Base-by-base conservation (phyloP, 2,113 vertebrate genomes). In the Nesogale talazaci region DNA sequence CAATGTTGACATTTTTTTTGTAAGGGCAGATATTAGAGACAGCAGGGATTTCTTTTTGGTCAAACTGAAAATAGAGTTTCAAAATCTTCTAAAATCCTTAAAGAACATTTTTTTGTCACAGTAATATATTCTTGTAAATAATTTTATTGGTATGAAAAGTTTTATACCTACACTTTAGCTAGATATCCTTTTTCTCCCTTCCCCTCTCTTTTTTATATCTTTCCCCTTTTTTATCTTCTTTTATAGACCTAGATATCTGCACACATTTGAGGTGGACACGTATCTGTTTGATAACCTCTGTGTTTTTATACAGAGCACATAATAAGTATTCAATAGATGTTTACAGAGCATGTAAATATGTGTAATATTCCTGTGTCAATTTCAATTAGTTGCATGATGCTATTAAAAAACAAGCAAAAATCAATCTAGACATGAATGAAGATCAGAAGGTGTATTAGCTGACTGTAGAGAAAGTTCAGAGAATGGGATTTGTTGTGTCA, bases 11-110 rank as follows among this genome's bases (percentile, higher is more conserved):
- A 78, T 89, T 94, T 92, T 94, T 92, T 42, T 75, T 61, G 10
- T 76, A 88, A 95, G 75, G 38, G n/a, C 74, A 86, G 69, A 93
- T 67, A 94, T 70, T 59, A 72, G 40, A 87, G n/a, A 77, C 61
- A 91, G 91, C 78, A 94, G 74, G 74, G 57, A 92, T 91, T 91
- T 94, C 74, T 90, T 90, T 93, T 40, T 40, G 75, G 34, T 79
- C 63, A 90, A 82, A 93, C 80, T 92, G 83, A 86, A 95, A 94
- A 89, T 38, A 72, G 76, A 74, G 61, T 80, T 91, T 94, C 83
- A 81, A 88, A 65, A 52, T 57, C 22, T 19, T 70, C 75, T 92
- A 67, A 78, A 19, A 2, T 20, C 1, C 27, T 77, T 86, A 80
- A 91, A 92, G 80, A 70, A 40, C 12, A 70, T 91, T 81, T 63